Evolutionary conservation across 2,888 invertebrate genomes (phyloP).

Genomic region (Euphydryas editha): DNA sequence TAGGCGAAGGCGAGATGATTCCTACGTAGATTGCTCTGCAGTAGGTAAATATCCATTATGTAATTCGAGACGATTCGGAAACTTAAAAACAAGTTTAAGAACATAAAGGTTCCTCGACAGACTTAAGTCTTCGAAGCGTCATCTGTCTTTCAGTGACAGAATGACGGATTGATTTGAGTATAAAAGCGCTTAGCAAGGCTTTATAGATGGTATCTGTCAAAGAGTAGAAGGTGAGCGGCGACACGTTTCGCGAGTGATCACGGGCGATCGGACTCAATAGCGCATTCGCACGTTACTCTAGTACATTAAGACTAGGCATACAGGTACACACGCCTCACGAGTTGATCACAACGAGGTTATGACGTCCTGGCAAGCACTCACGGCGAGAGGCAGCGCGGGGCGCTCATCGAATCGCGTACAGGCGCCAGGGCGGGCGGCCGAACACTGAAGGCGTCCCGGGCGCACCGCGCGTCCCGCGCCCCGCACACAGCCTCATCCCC

Average conservation of each 20-base stretch:
- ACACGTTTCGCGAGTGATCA: slow-evolving; percentile 47
- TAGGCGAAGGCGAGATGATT: background rate
- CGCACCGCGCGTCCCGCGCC: slow-evolving; percentile 59
- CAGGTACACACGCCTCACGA: slow-evolving; percentile 42
- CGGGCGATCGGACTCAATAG: slow-evolving; percentile 44
- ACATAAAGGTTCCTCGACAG: slow-evolving; percentile 25
- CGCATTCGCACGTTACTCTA: slow-evolving; percentile 1
- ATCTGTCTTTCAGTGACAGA: slow-evolving; percentile 47
- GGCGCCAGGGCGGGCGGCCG: slow-evolving; percentile 73
- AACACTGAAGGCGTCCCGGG: slow-evolving; percentile 62
- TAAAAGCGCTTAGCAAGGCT: slow-evolving; percentile 45
- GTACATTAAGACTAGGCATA: slow-evolving; percentile 9
- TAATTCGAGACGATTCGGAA: slow-evolving; percentile 24
- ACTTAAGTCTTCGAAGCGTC: slow-evolving; percentile 30
- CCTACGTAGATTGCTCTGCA: slow-evolving; percentile 19
- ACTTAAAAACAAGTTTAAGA: slow-evolving; percentile 20
- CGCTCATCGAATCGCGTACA: slow-evolving; percentile 57
- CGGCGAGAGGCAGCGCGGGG: slow-evolving; percentile 45
- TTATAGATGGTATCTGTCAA: slow-evolving; percentile 47
- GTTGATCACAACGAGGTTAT: slow-evolving; percentile 53
- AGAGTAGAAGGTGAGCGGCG: slow-evolving; percentile 41
- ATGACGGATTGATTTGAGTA: slow-evolving; percentile 54
- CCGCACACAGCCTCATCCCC: slow-evolving; percentile 54
- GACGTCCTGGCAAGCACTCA: slow-evolving; percentile 52
- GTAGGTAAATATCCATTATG: slow-evolving; percentile 38